These are phyloP conservation scores for Pseudochirops cupreus DNA, from an alignment of 2,797 vertebrate genomes.

Conservation along the genomic window DNA sequence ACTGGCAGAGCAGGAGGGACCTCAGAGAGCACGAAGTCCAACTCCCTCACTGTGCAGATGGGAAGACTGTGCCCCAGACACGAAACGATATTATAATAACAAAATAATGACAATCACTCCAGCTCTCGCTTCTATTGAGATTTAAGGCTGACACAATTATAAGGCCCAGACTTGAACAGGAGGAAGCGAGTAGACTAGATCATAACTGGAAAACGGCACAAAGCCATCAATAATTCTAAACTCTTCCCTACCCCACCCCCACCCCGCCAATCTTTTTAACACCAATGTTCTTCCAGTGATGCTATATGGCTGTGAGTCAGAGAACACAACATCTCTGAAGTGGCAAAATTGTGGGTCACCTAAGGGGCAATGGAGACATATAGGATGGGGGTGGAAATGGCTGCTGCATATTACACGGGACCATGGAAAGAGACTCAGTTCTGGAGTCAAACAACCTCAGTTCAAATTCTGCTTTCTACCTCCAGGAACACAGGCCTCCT, in stretches of 20 bases:
- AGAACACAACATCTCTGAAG: background rate
- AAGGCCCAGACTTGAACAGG: background rate
- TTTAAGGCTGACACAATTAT: background rate
- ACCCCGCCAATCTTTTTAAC: background rate
- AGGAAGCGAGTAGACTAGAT: background rate
- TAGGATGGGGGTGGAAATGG: background rate
- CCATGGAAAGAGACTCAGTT: background rate
- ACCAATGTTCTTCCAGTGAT: background rate
- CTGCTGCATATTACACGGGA: background rate
- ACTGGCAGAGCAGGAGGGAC: background rate
- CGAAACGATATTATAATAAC: background rate
- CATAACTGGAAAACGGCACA: background rate
- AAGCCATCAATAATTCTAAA: background rate
- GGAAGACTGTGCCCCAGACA: background rate
- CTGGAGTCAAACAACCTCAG: background rate
- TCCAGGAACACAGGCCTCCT: background rate
- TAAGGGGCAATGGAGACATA: background rate
- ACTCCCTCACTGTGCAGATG: background rate
- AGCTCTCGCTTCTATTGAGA: background rate
- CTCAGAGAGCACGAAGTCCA: background rate
- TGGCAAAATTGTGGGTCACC: background rate
- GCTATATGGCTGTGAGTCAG: background rate
- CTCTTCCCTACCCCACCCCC: background rate
- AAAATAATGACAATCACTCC: constrained; percentile 1
- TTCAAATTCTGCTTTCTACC: background rate